Evolutionary conservation across 2,888 invertebrate genomes (phyloP), one percentile per base, ranked within the genome.

Genomic region (Cryptophagus acutangulus): DNA sequence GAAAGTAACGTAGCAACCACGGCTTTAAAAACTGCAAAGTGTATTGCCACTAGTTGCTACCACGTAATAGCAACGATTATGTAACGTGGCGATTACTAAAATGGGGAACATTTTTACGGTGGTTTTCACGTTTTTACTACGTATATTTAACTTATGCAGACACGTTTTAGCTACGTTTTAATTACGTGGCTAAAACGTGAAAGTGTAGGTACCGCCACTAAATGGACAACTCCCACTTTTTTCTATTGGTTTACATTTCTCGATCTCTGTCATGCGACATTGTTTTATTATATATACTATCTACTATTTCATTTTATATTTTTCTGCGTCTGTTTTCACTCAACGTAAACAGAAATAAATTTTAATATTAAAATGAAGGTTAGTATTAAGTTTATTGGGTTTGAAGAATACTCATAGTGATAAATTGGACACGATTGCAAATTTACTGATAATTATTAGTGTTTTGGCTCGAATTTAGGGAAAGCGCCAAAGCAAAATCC

Each of bases 101-200:
- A 20, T 20, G 24, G 24, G 24, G 24, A 20, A 20, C 24, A 20
- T n/a, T 20, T 20, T 20, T 20, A 8, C 24, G 24, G 24, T 20
- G n/a, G n/a, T n/a, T 20, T 6, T 20, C 24, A 20, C 24, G 24
- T 20, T 20, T 20, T n/a, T 6, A n/a, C n/a, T 6, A 20, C 24
- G 24, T 20, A 8, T 8, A 6, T 20, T 8, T 6, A 20, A 20
- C 24, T 20, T 20, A 20, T 20, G 6, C 24, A 20, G 24, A 8
- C n/a, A 20, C 24, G 24, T 20, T 20, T 20, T n/a, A 20, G 24
- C 24, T n/a, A 20, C 24, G 24, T 20, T 20, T 6, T n/a, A n/a
- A 6, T n/a, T 20, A 20, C 24, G 6, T 20, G 24, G 24, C 24
- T 6, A 20, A 20, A 20, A 20, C 24, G 24, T 20, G 24, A n/a